Evolutionary conservation across 1,140 invertebrate genomes (phyloP).

Genomic region (Zaprionus nigranus): DNA sequence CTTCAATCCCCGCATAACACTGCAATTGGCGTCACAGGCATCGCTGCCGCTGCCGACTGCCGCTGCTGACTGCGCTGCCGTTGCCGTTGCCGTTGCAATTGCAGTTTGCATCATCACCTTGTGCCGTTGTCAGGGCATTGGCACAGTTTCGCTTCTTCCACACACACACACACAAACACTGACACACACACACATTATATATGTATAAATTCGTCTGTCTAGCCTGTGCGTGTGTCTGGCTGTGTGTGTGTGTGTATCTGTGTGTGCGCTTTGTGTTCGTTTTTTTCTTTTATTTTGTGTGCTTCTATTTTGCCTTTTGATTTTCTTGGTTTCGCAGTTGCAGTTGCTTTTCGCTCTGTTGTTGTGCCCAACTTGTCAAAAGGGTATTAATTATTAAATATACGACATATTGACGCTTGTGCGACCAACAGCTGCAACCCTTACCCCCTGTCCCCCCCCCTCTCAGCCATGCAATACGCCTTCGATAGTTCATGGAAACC

Average conservation of each 20-base stretch:
- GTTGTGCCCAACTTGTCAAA: constrained; percentile 23
- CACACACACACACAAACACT: constrained; percentile 39
- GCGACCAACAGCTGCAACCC: constrained; percentile 1
- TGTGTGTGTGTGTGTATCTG: background rate
- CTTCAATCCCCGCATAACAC: constrained; percentile 16
- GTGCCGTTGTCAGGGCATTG: constrained; percentile 84
- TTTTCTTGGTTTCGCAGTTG: constrained; percentile 60
- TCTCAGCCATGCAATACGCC: no score
- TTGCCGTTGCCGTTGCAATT: constrained; percentile 46
- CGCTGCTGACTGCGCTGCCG: constrained; percentile 31
- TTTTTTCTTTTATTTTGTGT: constrained; percentile 41
- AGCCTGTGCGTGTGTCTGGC: constrained; percentile 5
- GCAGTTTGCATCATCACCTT: constrained; percentile 82
- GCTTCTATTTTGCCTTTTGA: constrained; percentile 55
- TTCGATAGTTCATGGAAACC: background rate
- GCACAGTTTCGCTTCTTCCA: constrained; percentile 72
- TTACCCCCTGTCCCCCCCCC: no score
- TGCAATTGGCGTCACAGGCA: constrained; percentile 75
- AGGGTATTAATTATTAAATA: constrained; percentile 24
- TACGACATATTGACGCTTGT: background rate
- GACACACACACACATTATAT: constrained; percentile 1
- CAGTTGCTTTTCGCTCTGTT: constrained; percentile 21
- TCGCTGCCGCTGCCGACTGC: constrained; percentile 46
- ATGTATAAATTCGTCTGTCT: constrained; percentile 37
- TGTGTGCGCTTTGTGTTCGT: constrained; percentile 13